Percentiles rank a stretch among this genome's conserved stretches.
Evolutionary conservation across 2,113 vertebrate species (phyloP).

Genomic region (Myotis lucifugus): DNA sequence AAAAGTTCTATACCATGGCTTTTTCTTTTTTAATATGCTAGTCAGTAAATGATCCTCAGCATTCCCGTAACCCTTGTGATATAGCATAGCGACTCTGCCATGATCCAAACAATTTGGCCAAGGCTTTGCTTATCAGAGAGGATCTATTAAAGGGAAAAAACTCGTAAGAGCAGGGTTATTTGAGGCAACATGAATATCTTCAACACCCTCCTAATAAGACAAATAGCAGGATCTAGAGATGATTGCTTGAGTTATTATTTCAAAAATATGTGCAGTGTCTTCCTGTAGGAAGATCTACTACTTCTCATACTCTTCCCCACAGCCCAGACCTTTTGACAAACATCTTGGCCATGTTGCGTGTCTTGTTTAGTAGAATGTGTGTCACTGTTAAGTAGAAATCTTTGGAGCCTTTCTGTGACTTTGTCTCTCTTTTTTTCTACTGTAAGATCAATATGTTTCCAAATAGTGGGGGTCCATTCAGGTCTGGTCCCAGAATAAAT

Average conservation of each 20-base stretch:
- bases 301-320: fast-evolving
- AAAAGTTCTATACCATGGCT: not conserved
- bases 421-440: not conserved
- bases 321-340: not conserved
- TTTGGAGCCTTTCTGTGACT: not conserved
- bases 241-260: not conserved
- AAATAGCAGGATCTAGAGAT: not conserved
- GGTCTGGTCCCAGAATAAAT: not conserved
- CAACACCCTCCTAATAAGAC: not conserved
- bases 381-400: not conserved
- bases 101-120: not conserved
- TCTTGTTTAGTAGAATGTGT: not conserved
- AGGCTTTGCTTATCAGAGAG: not conserved
- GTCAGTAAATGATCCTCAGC: not conserved
- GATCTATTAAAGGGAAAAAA: not conserved
- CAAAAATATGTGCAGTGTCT: not conserved
- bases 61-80: not conserved
- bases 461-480: not conserved
- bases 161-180: not conserved
- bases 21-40: not conserved
- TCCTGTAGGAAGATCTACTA: not conserved
- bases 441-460: not conserved
- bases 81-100: not conserved
- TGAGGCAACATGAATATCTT: not conserved
- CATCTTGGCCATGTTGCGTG: not conserved